Evolutionary conservation across 2,888 invertebrate genomes (phyloP), one percentile per base, ranked within the genome.

Genomic region (Ryuthela nishihirai): DNA sequence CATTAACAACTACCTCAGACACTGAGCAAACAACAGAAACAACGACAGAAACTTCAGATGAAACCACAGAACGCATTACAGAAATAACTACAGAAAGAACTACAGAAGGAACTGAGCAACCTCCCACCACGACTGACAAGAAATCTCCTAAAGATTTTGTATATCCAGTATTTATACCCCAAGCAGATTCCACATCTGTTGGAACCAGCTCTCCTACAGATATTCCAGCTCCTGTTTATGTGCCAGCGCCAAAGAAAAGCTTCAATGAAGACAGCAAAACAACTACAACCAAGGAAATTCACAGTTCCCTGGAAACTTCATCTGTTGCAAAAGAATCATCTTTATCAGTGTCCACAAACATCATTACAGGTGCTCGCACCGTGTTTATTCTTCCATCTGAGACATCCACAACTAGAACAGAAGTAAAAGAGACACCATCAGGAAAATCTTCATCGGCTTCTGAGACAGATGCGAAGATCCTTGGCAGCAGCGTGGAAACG

Each of bases 301-400:
- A n/a, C n/a, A n/a, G n/a, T n/a, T n/a, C n/a, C n/a, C n/a, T n/a
- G n/a, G n/a, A n/a, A n/a, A n/a, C n/a, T n/a, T n/a, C n/a, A n/a
- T n/a, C n/a, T n/a, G n/a, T n/a, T n/a, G 7, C 34, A 24, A 25
- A n/a, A 40, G 23, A 21, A 3, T 12, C n/a, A 9, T 36, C 58
- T 3, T 34, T 42, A 26, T 42, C 46, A 5, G 38, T 59, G 4
- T 59, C 59, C 10, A 59, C 59, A n/a, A 53, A 52, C 15, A 49
- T 59, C n/a, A 54, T 63, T n/a, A 60, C 59, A 20, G 62, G 62
- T 9, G 58, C 54, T 17, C 49, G 54, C 49, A 62, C 62, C 15
- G 43, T 62, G 24, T 62, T 62, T 43, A 59, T 59, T 23, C 20
- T 59, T 9, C 59, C 59, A 26, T 48, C 59, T 2, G 52, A 52